Evolutionary conservation across 2,797 vertebrate genomes (phyloP), one percentile per base, ranked within the genome.

Genomic region (Helarctos malayanus): DNA sequence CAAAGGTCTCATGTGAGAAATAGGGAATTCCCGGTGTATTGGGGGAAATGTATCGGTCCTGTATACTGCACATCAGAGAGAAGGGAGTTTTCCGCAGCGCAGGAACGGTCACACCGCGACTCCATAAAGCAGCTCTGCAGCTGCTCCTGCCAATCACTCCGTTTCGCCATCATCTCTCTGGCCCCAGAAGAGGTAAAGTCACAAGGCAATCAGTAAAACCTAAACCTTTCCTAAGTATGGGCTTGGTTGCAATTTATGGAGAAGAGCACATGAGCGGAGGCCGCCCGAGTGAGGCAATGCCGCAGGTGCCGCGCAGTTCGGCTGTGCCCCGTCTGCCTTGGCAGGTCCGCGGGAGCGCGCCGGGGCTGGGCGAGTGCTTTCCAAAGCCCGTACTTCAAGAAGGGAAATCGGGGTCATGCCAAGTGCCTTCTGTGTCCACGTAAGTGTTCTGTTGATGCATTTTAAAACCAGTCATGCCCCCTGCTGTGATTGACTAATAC

Each of bases 361-460:
- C 19, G 49, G 59, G 61, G 41, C 73, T 63, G 14, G 21, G 49
- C 69, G 15, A 75, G 25, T 10, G 35, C 54, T 38, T 90, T 96
- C 76, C 57, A 95, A 97, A 71, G 5, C 85, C n/a, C 11, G 41
- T 19, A 54, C 91, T 69, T 96, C 57, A 88, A 56, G 84, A 84
- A 91, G 78, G 82, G 61, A 87, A 79, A 56, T 56, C 56, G 63
- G 69, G 89, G 57, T 69, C 78, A 59, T 69, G 82, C 69, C 89
- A 69, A 21, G 61, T 35, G 35, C 47, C 79, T 89, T 96, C n/a
- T 47, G 45, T 7, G 63, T 68, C 92, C 89, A 79, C 1, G 9
- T 49, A 65, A 85, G 49, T 65, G 78, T 68, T 49, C 89, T 27
- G 12, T 11, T 5, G 59, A 68, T 73, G 65, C 19, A 10, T 78